These are phyloP conservation scores for Trilocha varians DNA, from an alignment of 2,888 invertebrate species.

Conservation along the genomic window DNA sequence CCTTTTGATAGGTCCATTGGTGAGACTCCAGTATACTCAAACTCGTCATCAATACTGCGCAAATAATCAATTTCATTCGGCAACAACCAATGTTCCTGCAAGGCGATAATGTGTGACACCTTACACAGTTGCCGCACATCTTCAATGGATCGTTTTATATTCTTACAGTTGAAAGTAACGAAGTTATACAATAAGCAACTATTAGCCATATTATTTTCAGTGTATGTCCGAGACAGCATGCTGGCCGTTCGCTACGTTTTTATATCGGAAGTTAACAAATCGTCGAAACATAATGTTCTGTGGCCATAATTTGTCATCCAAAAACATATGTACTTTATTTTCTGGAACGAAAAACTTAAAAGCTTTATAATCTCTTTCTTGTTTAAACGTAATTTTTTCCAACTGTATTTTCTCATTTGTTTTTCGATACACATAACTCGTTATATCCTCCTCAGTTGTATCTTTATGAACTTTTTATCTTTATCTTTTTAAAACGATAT, in stretches of 20 bases:
- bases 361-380: background rate
- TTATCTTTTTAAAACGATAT: no score
- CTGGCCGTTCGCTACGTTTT: background rate
- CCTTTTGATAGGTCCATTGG: slow-evolving; percentile 17
- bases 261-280: background rate
- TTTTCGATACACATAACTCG: background rate
- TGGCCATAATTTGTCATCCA: background rate
- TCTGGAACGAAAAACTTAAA: background rate
- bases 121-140: slow-evolving; percentile 12
- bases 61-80: slow-evolving; percentile 15
- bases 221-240: background rate
- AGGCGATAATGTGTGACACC: slow-evolving; percentile 10
- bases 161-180: slow-evolving; percentile 18
- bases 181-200: background rate
- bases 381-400: background rate
- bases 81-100: no score
- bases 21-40: slow-evolving; percentile 15
- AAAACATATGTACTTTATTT: background rate
- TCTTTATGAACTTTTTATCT: no score
- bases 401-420: background rate
- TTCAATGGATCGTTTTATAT: slow-evolving; percentile 13
- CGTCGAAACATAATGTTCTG: background rate
- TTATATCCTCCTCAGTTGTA: no score
- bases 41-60: slow-evolving; percentile 12
- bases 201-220: background rate